phyloP scores from a whole-genome alignment of 2,113 vertebrate genomes.

The Hippocampus barbouri region DNA sequence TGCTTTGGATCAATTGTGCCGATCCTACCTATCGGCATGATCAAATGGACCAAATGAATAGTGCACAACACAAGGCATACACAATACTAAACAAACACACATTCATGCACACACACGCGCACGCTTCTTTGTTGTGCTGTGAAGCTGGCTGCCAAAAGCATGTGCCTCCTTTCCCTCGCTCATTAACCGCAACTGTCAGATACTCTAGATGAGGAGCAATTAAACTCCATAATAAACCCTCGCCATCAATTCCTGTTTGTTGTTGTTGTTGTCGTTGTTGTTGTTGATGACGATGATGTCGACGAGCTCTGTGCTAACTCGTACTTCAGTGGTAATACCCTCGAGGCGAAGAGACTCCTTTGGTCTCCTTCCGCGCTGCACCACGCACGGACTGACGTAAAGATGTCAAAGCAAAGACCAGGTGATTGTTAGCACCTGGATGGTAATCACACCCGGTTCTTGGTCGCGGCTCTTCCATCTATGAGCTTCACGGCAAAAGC shows the following conservation, averaged over 20 bases:
- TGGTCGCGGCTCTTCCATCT: conserved; percentile 85
- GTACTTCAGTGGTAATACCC: conserved; percentile 73
- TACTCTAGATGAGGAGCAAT: conserved; percentile 82
- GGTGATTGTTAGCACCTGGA: conserved; percentile 85
- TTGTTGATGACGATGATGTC: conserved; percentile 55
- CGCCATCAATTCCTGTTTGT: conserved; percentile 79
- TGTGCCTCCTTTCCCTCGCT: conserved; percentile 71
- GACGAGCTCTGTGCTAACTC: conserved; percentile 72
- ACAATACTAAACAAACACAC: not conserved
- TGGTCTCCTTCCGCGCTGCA: conserved; percentile 61
- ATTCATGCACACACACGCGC: conserved; percentile 22
- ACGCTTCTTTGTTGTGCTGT: conserved; percentile 42
- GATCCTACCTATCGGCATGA: not conserved
- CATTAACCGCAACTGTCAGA: conserved; percentile 83
- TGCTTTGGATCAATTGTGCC: not conserved
- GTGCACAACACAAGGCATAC: not conserved
- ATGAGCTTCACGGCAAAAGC: conserved; percentile 84
- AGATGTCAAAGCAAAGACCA: conserved; percentile 26
- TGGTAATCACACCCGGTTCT: conserved; percentile 88
- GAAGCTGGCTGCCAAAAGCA: conserved; percentile 66
- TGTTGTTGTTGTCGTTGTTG: conserved; percentile 72
- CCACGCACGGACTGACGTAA: conserved; percentile 50
- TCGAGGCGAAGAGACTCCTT: conserved; percentile 60
- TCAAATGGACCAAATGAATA: not conserved
- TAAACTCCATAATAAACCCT: conserved; percentile 81